Percentiles rank a stretch among this genome's conserved stretches.
Conservation (phyloP, 2,113 vertebrate species). For the Calonectris borealis region DNA sequence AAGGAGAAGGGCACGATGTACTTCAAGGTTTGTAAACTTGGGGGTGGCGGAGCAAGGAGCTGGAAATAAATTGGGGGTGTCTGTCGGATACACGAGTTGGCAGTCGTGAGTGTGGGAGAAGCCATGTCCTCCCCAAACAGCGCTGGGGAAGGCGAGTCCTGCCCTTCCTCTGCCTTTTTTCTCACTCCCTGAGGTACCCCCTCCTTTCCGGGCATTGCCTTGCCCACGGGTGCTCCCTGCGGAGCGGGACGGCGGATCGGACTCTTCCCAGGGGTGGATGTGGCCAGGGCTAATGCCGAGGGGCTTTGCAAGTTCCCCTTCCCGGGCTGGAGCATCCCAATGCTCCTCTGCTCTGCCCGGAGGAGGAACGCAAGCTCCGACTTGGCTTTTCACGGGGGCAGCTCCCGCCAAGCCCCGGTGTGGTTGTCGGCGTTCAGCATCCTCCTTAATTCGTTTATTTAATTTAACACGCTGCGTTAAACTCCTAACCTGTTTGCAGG, state of each 20-base stretch:
- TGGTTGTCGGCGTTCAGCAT: no score
- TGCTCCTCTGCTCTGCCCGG: not conserved
- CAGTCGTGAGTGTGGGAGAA: not conserved
- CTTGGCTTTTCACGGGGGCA: not conserved
- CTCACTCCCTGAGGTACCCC: not conserved
- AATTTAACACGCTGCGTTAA: not conserved
- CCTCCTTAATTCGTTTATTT: not conserved
- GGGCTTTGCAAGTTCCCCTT: not conserved
- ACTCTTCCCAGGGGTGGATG: not conserved
- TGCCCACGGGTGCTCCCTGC: not conserved
- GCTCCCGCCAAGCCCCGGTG: not conserved
- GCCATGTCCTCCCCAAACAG: rapidly evolving
- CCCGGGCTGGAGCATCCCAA: not conserved
- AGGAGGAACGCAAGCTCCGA: not conserved
- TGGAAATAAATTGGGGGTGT: not conserved
- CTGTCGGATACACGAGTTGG: not conserved
- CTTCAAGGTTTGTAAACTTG: slow-evolving; percentile 84
- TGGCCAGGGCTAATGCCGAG: not conserved
- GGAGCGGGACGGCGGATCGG: not conserved
- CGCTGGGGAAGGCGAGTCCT: not conserved
- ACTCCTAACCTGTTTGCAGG: not conserved
- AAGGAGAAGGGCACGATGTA: slow-evolving; percentile 95
- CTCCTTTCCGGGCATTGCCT: not conserved
- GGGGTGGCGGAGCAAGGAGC: not conserved
- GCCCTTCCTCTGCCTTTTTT: not conserved